Percentiles rank a stretch among this genome's conserved stretches.
phyloP scores from a whole-genome alignment of 2,797 vertebrate species.

The Peromyscus attwateri region DNA sequence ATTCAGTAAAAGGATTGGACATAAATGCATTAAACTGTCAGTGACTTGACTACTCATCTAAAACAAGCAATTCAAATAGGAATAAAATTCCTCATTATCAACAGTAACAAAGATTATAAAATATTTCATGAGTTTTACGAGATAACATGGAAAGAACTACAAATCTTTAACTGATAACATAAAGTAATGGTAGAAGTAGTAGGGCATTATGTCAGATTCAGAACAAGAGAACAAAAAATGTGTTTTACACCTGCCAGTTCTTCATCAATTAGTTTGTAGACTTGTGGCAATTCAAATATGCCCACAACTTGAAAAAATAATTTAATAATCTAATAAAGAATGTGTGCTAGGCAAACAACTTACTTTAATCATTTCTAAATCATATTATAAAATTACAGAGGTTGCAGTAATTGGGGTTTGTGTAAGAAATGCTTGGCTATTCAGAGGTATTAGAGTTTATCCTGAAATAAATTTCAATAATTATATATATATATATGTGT shows the following conservation, averaged over 20 bases:
- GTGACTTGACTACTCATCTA: neutral
- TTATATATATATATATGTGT: neutral
- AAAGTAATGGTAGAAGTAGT: neutral
- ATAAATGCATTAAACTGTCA: neutral
- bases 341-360: neutral
- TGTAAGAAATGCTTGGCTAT: neutral
- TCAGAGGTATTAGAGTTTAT: neutral
- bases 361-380: neutral
- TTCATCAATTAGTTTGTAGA: neutral
- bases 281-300: neutral
- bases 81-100: neutral
- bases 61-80: neutral
- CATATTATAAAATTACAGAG: neutral
- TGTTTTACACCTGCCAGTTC: neutral
- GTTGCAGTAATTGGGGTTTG: neutral
- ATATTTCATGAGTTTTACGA: neutral
- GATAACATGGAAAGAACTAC: conserved; percentile 14
- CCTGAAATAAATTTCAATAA: conserved; percentile 11
- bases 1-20: neutral
- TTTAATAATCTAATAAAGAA: conserved; percentile 34
- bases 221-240: neutral
- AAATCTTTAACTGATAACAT: conserved; percentile 30
- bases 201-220: neutral
- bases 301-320: neutral
- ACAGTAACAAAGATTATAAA: neutral